These are phyloP conservation scores for Phrixothrix hirtus DNA, from an alignment of 2,888 invertebrate species.

Conservation along the genomic window DNA sequence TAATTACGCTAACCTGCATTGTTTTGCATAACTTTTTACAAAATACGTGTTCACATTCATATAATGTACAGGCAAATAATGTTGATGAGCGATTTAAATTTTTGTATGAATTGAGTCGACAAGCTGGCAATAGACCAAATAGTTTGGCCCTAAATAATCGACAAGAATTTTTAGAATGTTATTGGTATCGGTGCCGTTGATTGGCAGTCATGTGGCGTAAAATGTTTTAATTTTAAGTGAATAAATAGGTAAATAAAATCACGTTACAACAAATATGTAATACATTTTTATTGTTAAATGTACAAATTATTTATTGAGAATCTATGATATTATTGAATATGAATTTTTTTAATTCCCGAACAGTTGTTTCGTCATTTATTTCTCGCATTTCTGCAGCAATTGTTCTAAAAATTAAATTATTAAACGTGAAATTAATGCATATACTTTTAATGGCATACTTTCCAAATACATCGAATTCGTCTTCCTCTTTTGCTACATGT, in stretches of 20 bases:
- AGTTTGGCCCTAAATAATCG: neutral
- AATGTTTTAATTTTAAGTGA: neutral
- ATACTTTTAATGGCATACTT: too few species aligned
- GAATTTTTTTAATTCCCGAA: too few species aligned
- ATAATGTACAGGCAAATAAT: neutral
- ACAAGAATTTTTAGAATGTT: neutral
- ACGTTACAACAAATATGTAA: too few species aligned
- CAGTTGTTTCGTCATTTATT: neutral
- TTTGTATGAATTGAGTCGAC: neutral
- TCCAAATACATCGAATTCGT: too few species aligned
- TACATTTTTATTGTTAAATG: too few species aligned
- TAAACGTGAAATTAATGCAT: too few species aligned
- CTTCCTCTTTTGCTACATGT: too few species aligned
- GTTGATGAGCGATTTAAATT: slow-evolving; percentile 1
- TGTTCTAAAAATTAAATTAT: too few species aligned
- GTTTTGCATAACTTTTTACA: slow-evolving; percentile 1
- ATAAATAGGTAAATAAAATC: neutral
- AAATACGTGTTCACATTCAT: too few species aligned
- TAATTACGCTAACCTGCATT: slow-evolving; percentile 1
- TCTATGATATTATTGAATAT: slow-evolving; percentile 1
- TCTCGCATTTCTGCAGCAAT: neutral
- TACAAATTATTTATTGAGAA: neutral
- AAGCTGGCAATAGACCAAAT: too few species aligned
- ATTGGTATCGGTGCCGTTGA: neutral
- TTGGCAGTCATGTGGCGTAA: slow-evolving; percentile 1